Evolutionary conservation across 2,113 vertebrate genomes (phyloP), one percentile per base, ranked within the genome.

Genomic region (Toxostoma redivivum): DNA sequence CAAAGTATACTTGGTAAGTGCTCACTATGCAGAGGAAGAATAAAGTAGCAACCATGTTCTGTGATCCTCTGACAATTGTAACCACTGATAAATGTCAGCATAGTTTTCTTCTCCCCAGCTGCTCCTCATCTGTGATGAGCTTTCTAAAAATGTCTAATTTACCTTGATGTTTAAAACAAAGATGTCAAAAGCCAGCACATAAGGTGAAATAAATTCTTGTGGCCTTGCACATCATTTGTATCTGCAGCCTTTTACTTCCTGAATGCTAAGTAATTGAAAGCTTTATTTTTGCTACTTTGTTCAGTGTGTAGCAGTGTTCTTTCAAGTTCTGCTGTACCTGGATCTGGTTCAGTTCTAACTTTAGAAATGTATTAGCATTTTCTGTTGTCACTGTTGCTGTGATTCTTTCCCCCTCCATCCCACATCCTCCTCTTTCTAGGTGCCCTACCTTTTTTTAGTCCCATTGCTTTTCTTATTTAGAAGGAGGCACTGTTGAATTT

Each of bases 201-300:
- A 81, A 93, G 64, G 44, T 60, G 60, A 38, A 88, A 72, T 81
- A 71, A 89, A 92, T 88, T 93, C 92, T 88, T 0, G 92, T 84
- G 92, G 91, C 95, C 89, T 97, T 96, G 87, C 50, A 72, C 76
- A 51, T 91, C 27, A 18, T 74, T 95, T 83, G 22, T 93, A 92
- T 76, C 54, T 80, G 40, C 38, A 65, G 89, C 92, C 81, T 95
- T 94, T 92, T 83, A 67, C 58, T 65, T 72, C 35, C 69, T 80
- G 77, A 92, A 92, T 90, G 57, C 80, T 92, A 90, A 77, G 60
- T 76, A 92, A 80, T 4, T 37, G 67, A 90, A 80, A 80, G n/a
- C 20, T 57, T 96, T 96, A 67, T 84, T 96, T 88, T 89, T 97
- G 86, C 85, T 90, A 35, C 94, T 94, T 86, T 84, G 44, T 88